A percentile compares a stretch with the other conserved stretches of the same genome.
Conservation (phyloP, 2,888 invertebrate genomes). For the Incurvaria masculella region DNA sequence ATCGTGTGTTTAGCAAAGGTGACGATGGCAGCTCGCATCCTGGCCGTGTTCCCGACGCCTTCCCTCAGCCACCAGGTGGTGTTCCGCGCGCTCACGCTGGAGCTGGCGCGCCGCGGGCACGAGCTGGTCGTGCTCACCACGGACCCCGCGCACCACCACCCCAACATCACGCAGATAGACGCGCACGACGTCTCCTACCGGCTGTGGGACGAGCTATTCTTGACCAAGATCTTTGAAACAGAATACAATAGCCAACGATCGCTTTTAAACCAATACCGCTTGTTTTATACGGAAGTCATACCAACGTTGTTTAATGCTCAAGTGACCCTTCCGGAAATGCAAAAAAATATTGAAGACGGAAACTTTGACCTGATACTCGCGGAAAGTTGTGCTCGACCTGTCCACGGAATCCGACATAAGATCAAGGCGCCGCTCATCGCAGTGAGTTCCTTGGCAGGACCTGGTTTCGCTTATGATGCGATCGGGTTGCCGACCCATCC, state of each 20-base stretch:
- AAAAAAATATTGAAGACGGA: slow-evolving; percentile 14
- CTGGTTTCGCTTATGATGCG: slow-evolving; percentile 20
- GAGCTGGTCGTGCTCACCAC: slow-evolving; percentile 32
- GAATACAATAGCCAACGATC: not conserved
- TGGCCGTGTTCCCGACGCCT: slow-evolving; percentile 19
- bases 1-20: not conserved
- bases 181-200: slow-evolving; percentile 28
- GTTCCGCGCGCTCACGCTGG: slow-evolving; percentile 26
- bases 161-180: slow-evolving; percentile 29
- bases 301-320: slow-evolving; percentile 17
- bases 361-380: slow-evolving; percentile 32
- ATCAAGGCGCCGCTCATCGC: slow-evolving; percentile 32
- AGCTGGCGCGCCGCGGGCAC: slow-evolving; percentile 33
- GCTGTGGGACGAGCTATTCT: slow-evolving; percentile 16
- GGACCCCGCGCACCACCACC: slow-evolving; percentile 29
- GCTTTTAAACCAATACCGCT: not conserved
- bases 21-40: slow-evolving; percentile 16
- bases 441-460: slow-evolving; percentile 24
- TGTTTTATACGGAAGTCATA: slow-evolving; percentile 1
- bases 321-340: slow-evolving; percentile 19
- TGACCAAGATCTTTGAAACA: not conserved
- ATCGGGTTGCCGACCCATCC: slow-evolving; percentile 32
- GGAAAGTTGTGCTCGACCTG: slow-evolving; percentile 27
- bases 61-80: slow-evolving; percentile 28
- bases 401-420: slow-evolving; percentile 17